Base-by-base conservation (phyloP, 2,113 vertebrate genomes). In the Seriola aureovittata region DNA sequence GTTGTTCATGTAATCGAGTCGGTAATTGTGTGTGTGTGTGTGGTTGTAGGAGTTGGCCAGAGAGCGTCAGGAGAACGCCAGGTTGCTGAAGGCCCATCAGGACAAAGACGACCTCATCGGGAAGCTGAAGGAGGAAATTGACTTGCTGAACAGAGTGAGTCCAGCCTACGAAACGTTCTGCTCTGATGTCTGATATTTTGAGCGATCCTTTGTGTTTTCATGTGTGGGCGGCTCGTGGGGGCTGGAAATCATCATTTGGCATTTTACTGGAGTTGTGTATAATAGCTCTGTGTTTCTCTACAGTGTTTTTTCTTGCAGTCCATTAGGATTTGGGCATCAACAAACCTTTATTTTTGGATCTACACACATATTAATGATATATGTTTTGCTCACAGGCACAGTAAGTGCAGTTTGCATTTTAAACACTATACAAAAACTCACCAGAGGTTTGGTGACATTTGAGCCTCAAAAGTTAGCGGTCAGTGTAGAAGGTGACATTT, bases 141-240 rank as follows among this genome's bases (percentile, higher is more conserved):
- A 99, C 93, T 94, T 99, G 90, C 95, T 99, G 91, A 99, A 98
- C 94, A 96, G 97, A 94, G 98, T 99, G 93, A 97, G 97, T 91
- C 13, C 62, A 29, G 34, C 79, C 40, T 42, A 32, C 19, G 19
- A 59, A 2, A 68, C 71, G 75, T 60, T 46, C 32, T 46, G 59
- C 68, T 78, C 63, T 50, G 13, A 11, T 52, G 29, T 77, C 75
- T 73, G 71, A 78, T 80, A 19, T 76, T 84, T 78, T 50, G 50
- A 66, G 63, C 40, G 25, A 32, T 58, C 13, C 40, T 78, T 63
- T 85, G 82, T 89, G 78, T 78, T 73, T 57, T 17, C 36, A 1
- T 65, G 68, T 4, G 74, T 82, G 76, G 69, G 84, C 0, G 48
- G 52, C 36, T 58, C 36, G 81, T 16, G 75, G 54, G 59, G 70